These are phyloP conservation scores for Numenius arquata DNA, from an alignment of 2,113 vertebrate genomes.

Conservation along the genomic window DNA sequence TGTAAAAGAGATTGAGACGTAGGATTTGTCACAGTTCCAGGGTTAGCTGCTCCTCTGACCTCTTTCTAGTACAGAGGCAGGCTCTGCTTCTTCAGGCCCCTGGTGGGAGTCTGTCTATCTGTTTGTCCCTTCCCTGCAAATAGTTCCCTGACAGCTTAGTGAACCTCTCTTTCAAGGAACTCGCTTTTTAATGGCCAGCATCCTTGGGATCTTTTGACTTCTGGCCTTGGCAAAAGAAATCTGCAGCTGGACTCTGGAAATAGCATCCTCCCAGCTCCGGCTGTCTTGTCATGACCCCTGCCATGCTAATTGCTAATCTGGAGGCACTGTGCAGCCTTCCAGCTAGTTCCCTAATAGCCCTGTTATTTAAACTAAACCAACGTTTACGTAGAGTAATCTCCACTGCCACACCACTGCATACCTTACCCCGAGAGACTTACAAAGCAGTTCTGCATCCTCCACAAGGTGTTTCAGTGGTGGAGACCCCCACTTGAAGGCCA, in stretches of 20 bases:
- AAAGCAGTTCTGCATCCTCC: not conserved
- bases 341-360: not conserved
- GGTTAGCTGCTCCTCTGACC: conserved; percentile 40
- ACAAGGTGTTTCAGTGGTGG: not conserved
- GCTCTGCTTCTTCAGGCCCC: not conserved
- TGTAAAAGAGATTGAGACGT: conserved; percentile 10
- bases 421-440: not conserved
- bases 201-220: not conserved
- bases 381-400: not conserved
- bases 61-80: not conserved
- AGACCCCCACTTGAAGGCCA: not conserved
- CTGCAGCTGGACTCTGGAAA: not conserved
- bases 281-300: not conserved
- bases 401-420: not conserved
- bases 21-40: conserved; percentile 38
- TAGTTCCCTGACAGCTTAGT: not conserved
- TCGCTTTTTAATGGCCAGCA: not conserved
- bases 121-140: not conserved
- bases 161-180: not conserved
- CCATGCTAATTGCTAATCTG: not conserved
- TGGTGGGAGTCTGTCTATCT: not conserved
- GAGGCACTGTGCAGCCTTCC: not conserved
- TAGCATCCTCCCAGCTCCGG: not conserved
- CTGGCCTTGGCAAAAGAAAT: not conserved
- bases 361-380: not conserved